These are phyloP conservation scores for Corythornis cristatus DNA, from an alignment of 2,113 vertebrate genomes.

Conservation along the genomic window DNA sequence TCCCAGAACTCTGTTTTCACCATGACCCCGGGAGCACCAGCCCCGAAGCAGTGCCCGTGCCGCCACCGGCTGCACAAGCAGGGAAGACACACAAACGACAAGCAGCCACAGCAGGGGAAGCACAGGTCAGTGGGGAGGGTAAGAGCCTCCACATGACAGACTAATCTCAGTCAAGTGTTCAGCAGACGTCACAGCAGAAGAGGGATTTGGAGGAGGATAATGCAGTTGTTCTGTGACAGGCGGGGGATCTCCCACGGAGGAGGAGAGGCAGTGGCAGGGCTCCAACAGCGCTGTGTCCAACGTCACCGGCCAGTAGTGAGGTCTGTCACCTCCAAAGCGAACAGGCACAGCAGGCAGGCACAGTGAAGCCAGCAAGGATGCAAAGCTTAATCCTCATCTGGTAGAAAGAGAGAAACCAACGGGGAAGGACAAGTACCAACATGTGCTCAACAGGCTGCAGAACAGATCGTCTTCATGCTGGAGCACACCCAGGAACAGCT, in stretches of 20 bases:
- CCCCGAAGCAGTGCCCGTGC: rapidly evolving
- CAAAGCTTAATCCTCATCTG: not conserved
- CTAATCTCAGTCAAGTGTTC: slow-evolving; percentile 57
- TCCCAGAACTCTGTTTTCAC: not conserved
- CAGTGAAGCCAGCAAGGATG: not conserved
- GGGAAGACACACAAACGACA: not conserved
- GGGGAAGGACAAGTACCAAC: not conserved
- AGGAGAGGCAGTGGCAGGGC: not conserved
- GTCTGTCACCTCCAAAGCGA: not conserved
- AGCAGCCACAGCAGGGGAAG: not conserved
- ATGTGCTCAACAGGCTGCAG: not conserved
- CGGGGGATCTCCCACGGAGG: not conserved
- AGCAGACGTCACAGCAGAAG: slow-evolving; percentile 5
- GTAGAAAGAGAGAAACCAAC: not conserved
- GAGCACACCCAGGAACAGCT: not conserved
- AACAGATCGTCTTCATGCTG: not conserved
- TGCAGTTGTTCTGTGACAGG: not conserved
- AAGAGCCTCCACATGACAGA: slow-evolving; percentile 43
- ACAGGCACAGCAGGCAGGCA: not conserved
- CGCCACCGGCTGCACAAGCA: not conserved
- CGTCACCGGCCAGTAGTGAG: not conserved
- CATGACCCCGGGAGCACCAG: rapidly evolving
- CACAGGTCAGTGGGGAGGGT: not conserved
- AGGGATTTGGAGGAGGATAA: slow-evolving; percentile 51
- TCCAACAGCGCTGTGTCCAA: rapidly evolving